phyloP scores from a whole-genome alignment of 2,113 vertebrate genomes.

The Channa maculata region DNA sequence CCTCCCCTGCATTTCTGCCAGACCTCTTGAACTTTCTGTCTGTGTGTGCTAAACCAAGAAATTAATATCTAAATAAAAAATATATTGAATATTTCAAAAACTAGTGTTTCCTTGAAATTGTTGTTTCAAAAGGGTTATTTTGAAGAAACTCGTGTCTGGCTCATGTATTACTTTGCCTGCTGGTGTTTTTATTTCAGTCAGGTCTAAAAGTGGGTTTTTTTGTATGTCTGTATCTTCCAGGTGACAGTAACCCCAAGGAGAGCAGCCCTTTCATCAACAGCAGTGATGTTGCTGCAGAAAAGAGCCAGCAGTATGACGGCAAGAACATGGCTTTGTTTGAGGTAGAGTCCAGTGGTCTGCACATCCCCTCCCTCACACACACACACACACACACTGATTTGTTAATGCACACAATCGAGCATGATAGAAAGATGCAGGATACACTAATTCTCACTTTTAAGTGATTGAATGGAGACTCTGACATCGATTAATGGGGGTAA shows the following conservation, averaged over 20 bases:
- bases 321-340: conserved; percentile 99
- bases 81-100: neutral
- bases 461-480: conserved; percentile 64
- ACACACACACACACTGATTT: neutral
- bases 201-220: conserved; percentile 30
- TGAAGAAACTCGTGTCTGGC: neutral
- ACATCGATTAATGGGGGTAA: conserved; percentile 76
- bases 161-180: neutral
- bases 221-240: conserved; percentile 76
- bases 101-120: neutral
- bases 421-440: conserved; percentile 3
- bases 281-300: conserved; percentile 90
- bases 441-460: conserved; percentile 28
- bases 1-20: conserved; percentile 17
- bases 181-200: conserved; percentile 6
- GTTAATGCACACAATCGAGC: conserved; percentile 15
- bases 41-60: neutral
- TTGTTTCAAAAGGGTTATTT: neutral
- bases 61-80: neutral
- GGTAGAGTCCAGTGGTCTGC: conserved; percentile 76
- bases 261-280: conserved; percentile 99
- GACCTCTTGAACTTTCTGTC: neutral
- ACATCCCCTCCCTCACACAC: conserved; percentile 17
- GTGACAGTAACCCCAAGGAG: conserved; percentile 97
- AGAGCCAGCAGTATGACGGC: conserved; percentile 93